phyloP scores from a whole-genome alignment of 2,113 vertebrate species.

The Stercorarius parasiticus region DNA sequence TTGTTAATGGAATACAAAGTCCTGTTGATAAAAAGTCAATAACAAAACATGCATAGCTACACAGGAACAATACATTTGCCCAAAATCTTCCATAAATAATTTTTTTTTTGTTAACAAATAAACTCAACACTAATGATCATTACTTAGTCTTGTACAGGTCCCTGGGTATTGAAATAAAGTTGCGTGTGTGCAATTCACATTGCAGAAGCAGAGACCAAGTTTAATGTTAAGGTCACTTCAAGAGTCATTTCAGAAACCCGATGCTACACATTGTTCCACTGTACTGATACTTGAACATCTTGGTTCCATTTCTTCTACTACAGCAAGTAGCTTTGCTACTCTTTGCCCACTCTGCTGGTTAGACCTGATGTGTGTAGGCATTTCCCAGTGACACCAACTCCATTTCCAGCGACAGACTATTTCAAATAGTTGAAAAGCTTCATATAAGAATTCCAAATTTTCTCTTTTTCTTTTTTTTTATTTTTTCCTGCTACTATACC shows the following conservation, averaged over 20 bases:
- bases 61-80: not conserved
- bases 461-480: not conserved
- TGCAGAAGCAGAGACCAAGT: not conserved
- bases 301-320: not conserved
- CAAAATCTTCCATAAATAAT: not conserved
- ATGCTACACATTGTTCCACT: fast-evolving
- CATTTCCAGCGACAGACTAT: not conserved
- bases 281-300: not conserved
- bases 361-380: fast-evolving
- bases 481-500: not conserved
- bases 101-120: not conserved
- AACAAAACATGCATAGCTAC: not conserved
- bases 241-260: not conserved
- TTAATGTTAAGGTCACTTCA: not conserved
- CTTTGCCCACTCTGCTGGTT: not conserved
- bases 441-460: not conserved
- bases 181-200: not conserved
- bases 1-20: not conserved
- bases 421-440: not conserved
- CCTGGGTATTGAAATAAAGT: not conserved
- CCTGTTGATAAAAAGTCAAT: not conserved
- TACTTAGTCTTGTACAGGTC: not conserved
- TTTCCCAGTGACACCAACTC: not conserved
- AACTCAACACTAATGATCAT: not conserved
- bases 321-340: not conserved